A percentile compares a stretch with the other conserved stretches of the same genome.
phyloP scores from a whole-genome alignment of 2,888 invertebrate genomes.

The Ormia ochracea region DNA sequence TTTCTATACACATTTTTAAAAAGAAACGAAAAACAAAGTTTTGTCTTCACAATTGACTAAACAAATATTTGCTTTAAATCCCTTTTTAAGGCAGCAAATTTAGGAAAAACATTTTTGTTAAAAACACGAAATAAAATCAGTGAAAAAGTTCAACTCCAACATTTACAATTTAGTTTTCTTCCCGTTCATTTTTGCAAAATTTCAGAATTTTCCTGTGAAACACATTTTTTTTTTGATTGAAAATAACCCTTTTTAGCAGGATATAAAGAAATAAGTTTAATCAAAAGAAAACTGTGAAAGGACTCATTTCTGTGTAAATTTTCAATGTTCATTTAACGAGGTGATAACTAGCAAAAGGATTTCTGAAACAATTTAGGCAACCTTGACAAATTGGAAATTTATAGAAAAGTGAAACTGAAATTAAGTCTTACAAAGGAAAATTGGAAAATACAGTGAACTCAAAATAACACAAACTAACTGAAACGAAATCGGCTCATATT shows the following conservation, averaged over 20 bases:
- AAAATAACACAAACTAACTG: too few species aligned
- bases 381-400: background rate
- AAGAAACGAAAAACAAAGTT: background rate
- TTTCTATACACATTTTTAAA: background rate
- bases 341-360: background rate
- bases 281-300: background rate
- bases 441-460: background rate
- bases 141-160: constrained; percentile 3
- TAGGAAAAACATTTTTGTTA: background rate
- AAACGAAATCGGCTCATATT: too few species aligned
- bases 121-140: background rate
- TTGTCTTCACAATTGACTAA: background rate
- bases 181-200: background rate
- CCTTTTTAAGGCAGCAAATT: background rate
- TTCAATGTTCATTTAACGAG: background rate
- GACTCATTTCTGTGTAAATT: background rate
- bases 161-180: background rate
- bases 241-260: background rate
- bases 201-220: background rate
- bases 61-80: constrained; percentile 3
- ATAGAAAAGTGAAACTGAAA: background rate
- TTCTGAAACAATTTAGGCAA: background rate
- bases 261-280: background rate
- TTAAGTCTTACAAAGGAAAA: background rate
- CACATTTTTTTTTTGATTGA: background rate